These are phyloP conservation scores for Crypturellus undulatus DNA, from an alignment of 2,113 vertebrate species.

Conservation along the genomic window DNA sequence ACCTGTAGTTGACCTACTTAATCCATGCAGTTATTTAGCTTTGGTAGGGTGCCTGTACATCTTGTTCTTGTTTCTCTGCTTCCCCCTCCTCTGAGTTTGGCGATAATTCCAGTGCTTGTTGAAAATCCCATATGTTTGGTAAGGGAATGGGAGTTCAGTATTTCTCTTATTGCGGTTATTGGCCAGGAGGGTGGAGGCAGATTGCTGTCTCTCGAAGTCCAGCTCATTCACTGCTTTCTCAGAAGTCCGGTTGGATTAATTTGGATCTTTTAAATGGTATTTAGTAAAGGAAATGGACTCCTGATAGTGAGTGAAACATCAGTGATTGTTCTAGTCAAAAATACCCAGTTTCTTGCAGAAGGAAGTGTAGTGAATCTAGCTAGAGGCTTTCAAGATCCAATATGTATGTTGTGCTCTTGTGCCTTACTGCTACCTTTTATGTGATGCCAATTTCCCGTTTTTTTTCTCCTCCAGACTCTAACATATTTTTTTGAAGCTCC, in stretches of 20 bases:
- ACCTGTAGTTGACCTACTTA: constrained; percentile 30
- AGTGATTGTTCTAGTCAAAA: neutral
- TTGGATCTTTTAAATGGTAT: neutral
- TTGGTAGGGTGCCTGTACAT: constrained; percentile 19
- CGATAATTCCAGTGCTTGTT: neutral
- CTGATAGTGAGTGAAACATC: neutral
- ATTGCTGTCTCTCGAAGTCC: neutral
- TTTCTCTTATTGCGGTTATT: neutral
- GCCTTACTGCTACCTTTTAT: neutral
- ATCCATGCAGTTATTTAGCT: neutral
- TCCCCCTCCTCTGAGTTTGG: neutral
- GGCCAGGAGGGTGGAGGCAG: neutral
- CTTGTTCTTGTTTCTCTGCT: neutral
- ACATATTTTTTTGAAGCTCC: constrained; percentile 33
- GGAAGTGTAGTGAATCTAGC: neutral
- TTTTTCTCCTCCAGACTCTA: neutral
- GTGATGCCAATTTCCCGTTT: neutral
- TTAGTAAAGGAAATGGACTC: neutral
- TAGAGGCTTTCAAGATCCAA: neutral
- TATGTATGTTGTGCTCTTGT: neutral
- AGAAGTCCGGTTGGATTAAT: constrained; percentile 39
- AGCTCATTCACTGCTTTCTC: neutral
- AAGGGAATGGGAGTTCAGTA: neutral
- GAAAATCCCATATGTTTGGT: neutral
- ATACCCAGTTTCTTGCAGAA: neutral